These are phyloP conservation scores for Ostrea edulis DNA, from an alignment of 1,140 invertebrate genomes.

Conservation along the genomic window DNA sequence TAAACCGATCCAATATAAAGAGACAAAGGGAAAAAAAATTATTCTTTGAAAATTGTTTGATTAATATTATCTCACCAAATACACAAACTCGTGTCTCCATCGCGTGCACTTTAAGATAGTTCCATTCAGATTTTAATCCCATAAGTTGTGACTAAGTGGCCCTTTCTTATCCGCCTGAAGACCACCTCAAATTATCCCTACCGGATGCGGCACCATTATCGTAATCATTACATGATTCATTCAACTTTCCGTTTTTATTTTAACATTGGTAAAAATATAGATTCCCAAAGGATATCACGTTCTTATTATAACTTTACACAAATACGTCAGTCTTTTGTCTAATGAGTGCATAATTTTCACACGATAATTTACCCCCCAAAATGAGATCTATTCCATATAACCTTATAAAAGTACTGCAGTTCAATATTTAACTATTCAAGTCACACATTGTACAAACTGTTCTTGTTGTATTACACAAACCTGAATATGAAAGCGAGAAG, in stretches of 20 bases:
- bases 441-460: not conserved
- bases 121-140: conserved; percentile 25
- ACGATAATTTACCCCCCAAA: not conserved
- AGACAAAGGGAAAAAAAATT: not conserved
- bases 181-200: not conserved
- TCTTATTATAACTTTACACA: not conserved
- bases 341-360: not conserved
- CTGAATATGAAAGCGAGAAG: conserved; percentile 1
- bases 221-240: conserved; percentile 38
- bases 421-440: not conserved
- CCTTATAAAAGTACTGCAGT: not conserved
- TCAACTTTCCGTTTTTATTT: conserved; percentile 29
- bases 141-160: conserved; percentile 28
- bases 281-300: conserved; percentile 27
- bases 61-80: conserved; percentile 31
- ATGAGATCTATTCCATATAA: not conserved
- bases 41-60: not conserved
- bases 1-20: not conserved
- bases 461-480: not conserved
- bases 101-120: not conserved
- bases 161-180: not conserved
- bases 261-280: conserved; percentile 33
- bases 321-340: not conserved
- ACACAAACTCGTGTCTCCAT: conserved; percentile 1
- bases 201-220: conserved; percentile 1